phyloP scores from a whole-genome alignment of 2,888 invertebrate species.

The Drosophila nr. fundita region DNA sequence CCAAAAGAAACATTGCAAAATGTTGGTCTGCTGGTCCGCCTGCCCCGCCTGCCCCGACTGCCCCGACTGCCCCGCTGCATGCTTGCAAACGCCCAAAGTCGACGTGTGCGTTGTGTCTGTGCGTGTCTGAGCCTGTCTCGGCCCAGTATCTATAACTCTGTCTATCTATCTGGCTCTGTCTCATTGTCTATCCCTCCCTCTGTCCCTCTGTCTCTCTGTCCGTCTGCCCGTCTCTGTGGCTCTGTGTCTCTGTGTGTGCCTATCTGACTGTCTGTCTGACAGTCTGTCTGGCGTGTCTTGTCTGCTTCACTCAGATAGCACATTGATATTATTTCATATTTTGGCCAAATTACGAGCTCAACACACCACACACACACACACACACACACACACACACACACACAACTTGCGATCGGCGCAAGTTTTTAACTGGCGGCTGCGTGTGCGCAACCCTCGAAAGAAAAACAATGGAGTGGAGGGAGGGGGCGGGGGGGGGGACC shows the following conservation, averaged over 20 bases:
- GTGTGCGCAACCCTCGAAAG: slow-evolving; percentile 49
- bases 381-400: slow-evolving; percentile 6
- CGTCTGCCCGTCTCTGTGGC: background rate
- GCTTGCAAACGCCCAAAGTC: slow-evolving; percentile 54
- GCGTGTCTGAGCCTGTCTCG: slow-evolving; percentile 52
- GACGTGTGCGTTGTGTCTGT: slow-evolving; percentile 52
- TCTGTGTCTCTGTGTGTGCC: background rate
- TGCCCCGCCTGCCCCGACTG: background rate
- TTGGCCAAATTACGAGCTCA: slow-evolving; percentile 60
- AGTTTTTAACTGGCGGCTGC: slow-evolving; percentile 64
- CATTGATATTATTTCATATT: slow-evolving; percentile 65
- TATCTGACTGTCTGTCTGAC: slow-evolving; percentile 11
- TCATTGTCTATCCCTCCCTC: background rate
- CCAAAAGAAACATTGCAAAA: slow-evolving; percentile 45
- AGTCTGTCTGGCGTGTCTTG: slow-evolving; percentile 43
- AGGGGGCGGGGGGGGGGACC: slow-evolving; percentile 6
- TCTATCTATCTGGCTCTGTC: slow-evolving; percentile 18
- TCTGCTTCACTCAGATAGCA: slow-evolving; percentile 47
- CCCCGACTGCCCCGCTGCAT: slow-evolving; percentile 1
- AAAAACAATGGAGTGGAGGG: background rate
- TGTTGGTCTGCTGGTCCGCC: slow-evolving; percentile 23
- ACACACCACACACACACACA: slow-evolving; percentile 20
- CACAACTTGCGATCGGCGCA: slow-evolving; percentile 33
- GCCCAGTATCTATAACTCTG: slow-evolving; percentile 41
- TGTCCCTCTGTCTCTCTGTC: background rate